Conservation (phyloP, 1,140 invertebrate genomes). For the Drosophila pandora region DNA sequence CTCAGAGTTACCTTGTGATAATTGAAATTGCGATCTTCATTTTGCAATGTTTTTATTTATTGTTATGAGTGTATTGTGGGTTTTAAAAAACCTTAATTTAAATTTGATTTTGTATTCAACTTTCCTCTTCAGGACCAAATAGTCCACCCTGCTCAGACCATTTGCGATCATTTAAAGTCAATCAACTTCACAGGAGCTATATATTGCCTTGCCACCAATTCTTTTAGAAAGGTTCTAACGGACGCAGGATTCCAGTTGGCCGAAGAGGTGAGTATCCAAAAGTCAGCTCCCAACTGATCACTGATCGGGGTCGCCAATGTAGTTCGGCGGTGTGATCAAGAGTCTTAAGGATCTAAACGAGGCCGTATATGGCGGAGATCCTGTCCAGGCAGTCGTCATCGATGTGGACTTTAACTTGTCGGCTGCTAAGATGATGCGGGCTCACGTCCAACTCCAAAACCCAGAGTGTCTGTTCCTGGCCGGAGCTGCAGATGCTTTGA, state of each 20-base stretch:
- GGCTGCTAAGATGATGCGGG: conserved; percentile 84
- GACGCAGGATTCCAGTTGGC: conserved; percentile 82
- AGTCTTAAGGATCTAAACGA: conserved; percentile 74
- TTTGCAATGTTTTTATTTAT: too few relatives aligned
- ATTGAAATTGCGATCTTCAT: too few relatives aligned
- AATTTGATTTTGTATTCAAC: not conserved
- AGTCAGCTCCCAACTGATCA: too few relatives aligned
- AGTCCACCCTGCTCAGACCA: conserved; percentile 82
- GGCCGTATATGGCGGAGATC: conserved; percentile 80
- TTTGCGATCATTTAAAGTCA: conserved; percentile 84
- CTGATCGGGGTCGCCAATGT: not conserved
- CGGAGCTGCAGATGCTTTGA: conserved; percentile 84
- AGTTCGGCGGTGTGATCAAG: conserved; percentile 74
- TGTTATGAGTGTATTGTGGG: too few relatives aligned
- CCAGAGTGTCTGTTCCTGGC: conserved; percentile 84
- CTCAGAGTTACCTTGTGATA: too few relatives aligned
- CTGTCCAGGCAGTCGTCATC: conserved; percentile 85
- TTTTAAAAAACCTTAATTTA: not conserved
- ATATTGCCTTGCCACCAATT: conserved; percentile 80
- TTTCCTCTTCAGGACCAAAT: conserved; percentile 62
- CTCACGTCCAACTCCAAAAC: conserved; percentile 83
- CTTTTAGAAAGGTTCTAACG: conserved; percentile 69
- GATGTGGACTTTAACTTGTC: conserved; percentile 85
- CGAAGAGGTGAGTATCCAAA: conserved; percentile 80
- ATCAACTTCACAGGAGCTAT: conserved; percentile 83